Evolutionary conservation across 2,797 vertebrate genomes (phyloP).

Genomic region (Trachurus trachurus): DNA sequence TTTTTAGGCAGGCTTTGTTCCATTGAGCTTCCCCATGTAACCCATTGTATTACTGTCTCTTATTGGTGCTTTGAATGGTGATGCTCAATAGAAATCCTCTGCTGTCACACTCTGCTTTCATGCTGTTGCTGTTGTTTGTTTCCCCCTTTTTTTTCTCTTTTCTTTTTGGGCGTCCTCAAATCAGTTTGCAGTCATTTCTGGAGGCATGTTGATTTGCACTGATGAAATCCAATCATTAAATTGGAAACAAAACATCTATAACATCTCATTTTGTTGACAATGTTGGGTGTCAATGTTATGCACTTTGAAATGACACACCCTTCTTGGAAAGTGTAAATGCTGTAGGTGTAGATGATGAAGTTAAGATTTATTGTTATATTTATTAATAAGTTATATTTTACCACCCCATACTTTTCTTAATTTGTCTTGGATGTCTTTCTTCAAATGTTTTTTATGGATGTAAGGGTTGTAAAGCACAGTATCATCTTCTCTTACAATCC

Average conservation of each 20-base stretch:
- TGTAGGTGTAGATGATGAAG: background rate
- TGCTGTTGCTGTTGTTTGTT: slow-evolving; percentile 21
- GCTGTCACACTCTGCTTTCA: slow-evolving; percentile 53
- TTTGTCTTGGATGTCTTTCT: background rate
- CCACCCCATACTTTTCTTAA: background rate
- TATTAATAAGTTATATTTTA: background rate
- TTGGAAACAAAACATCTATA: background rate
- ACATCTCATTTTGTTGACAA: too few species aligned
- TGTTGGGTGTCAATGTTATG: background rate
- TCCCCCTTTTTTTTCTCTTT: slow-evolving; percentile 14
- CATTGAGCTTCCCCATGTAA: slow-evolving; percentile 42
- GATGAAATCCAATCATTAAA: slow-evolving; percentile 3
- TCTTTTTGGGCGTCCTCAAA: slow-evolving; percentile 33
- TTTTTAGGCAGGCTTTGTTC: slow-evolving; percentile 5
- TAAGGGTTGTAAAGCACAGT: background rate
- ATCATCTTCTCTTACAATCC: slow-evolving; percentile 25
- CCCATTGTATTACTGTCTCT: slow-evolving; percentile 22
- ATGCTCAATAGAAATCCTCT: slow-evolving; percentile 24
- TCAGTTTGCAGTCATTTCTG: slow-evolving; percentile 18
- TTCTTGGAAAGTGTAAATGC: background rate
- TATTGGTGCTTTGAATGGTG: slow-evolving; percentile 37
- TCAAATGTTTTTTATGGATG: slow-evolving; percentile 5
- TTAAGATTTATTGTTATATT: background rate
- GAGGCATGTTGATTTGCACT: slow-evolving; percentile 15
- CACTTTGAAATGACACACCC: background rate